Evolutionary conservation across 1,140 invertebrate species (phyloP).

Genomic region (Plectus sambesii): DNA sequence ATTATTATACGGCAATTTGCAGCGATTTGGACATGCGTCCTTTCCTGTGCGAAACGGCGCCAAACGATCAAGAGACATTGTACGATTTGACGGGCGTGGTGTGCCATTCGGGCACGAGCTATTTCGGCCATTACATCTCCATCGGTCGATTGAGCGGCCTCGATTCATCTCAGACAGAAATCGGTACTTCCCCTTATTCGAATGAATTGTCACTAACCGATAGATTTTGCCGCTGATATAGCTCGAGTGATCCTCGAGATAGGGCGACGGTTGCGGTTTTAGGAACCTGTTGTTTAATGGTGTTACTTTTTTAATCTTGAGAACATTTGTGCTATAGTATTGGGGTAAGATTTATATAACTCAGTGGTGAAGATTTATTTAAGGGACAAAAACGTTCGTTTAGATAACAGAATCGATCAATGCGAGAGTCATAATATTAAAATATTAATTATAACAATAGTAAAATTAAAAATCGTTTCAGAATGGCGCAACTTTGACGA

Average conservation of each 20-base stretch:
- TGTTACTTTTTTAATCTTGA: too few relatives aligned
- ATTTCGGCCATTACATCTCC: slow-evolving; percentile 29
- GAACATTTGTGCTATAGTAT: too few relatives aligned
- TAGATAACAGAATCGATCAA: too few relatives aligned
- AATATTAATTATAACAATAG: too few relatives aligned
- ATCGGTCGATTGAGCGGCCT: slow-evolving; percentile 21
- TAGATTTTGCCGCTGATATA: slow-evolving; percentile 1
- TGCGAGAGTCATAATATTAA: too few relatives aligned
- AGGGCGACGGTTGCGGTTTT: too few relatives aligned
- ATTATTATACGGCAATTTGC: too few relatives aligned
- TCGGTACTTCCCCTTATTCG: neutral
- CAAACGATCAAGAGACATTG: slow-evolving; percentile 13
- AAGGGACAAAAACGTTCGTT: too few relatives aligned
- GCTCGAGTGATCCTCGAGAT: too few relatives aligned
- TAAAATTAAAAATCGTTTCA: slow-evolving; percentile 12
- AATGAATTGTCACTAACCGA: neutral
- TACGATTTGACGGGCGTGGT: slow-evolving; percentile 31
- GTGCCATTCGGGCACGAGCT: slow-evolving; percentile 26
- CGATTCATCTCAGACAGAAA: slow-evolving; percentile 16
- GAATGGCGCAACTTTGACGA: slow-evolving; percentile 28
- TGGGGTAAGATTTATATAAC: too few relatives aligned
- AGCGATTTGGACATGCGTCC: slow-evolving; percentile 21
- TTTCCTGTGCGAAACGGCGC: slow-evolving; percentile 18
- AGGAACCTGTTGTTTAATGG: too few relatives aligned
- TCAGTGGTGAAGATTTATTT: too few relatives aligned